Conservation (phyloP, 2,797 vertebrate species). For the Borostomias antarcticus region DNA sequence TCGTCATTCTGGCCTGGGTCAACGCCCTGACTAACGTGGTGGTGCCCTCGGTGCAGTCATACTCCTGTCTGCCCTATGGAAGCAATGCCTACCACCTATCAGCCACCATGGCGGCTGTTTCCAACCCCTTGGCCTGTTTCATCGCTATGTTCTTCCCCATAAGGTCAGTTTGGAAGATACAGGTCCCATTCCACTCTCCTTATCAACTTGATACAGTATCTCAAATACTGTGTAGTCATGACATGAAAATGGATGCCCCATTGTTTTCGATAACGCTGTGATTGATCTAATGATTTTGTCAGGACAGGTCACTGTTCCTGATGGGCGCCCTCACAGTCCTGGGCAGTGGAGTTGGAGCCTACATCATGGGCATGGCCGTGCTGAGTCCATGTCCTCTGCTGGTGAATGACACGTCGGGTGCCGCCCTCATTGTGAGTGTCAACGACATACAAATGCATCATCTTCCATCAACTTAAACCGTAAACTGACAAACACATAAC, state of each 20-base stretch:
- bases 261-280: neutral
- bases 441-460: no score
- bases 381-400: constrained; percentile 72
- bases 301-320: constrained; percentile 60
- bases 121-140: constrained; percentile 70
- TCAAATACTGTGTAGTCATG: neutral
- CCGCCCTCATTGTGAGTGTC: constrained; percentile 63
- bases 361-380: constrained; percentile 67
- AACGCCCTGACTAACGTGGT: constrained; percentile 65
- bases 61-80: constrained; percentile 67
- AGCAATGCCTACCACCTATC: constrained; percentile 64
- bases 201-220: neutral
- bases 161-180: constrained; percentile 52
- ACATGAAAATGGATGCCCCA: neutral
- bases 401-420: constrained; percentile 48
- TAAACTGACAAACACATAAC: no score
- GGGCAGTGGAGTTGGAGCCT: constrained; percentile 63
- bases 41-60: constrained; percentile 68
- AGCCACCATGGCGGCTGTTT: constrained; percentile 57
- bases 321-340: constrained; percentile 56
- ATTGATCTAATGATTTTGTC: neutral
- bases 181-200: neutral
- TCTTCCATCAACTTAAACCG: no score
- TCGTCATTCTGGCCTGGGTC: constrained; percentile 58
- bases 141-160: constrained; percentile 62